A percentile compares a stretch with the other conserved stretches of the same genome.
Evolutionary conservation across 2,888 invertebrate genomes (phyloP).

Genomic region (Hirtodrosophila trivittata): DNA sequence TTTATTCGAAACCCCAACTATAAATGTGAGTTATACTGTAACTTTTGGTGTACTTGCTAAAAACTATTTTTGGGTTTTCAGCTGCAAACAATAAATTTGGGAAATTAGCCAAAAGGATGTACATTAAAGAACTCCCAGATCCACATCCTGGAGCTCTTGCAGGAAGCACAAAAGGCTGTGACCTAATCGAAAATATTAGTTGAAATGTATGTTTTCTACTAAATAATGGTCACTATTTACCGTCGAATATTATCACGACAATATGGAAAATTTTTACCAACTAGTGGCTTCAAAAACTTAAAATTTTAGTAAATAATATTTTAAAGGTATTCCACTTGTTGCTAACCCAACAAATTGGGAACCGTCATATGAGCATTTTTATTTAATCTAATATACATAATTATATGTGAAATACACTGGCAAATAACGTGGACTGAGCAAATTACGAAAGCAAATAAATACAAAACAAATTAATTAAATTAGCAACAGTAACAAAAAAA

Average conservation of each 20-base stretch:
- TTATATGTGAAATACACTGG: constrained; percentile 46
- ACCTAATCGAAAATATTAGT: neutral
- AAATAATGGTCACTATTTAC: too few species aligned
- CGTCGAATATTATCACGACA: neutral
- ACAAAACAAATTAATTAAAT: constrained; percentile 62
- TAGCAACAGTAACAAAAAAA: constrained; percentile 45
- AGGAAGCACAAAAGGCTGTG: constrained; percentile 36
- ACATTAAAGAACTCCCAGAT: constrained; percentile 10
- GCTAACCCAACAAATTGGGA: constrained; percentile 1
- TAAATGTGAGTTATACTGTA: constrained; percentile 4
- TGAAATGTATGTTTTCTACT: too few species aligned
- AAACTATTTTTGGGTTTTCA: neutral
- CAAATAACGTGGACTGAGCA: constrained; percentile 40
- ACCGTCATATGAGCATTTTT: constrained; percentile 6
- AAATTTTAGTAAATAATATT: too few species aligned
- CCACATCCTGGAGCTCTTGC: constrained; percentile 24
- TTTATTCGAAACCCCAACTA: constrained; percentile 48
- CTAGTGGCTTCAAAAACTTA: neutral
- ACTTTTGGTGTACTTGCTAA: neutral
- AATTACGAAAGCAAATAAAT: constrained; percentile 57
- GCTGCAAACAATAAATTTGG: constrained; percentile 9
- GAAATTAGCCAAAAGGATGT: neutral
- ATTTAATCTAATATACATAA: constrained; percentile 41
- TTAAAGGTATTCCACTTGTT: constrained; percentile 1
- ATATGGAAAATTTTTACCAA: constrained; percentile 1